A percentile compares a stretch with the other conserved stretches of the same genome.
Evolutionary conservation across 1,140 invertebrate genomes (phyloP).

Genomic region (Trachelipus rathkii): DNA sequence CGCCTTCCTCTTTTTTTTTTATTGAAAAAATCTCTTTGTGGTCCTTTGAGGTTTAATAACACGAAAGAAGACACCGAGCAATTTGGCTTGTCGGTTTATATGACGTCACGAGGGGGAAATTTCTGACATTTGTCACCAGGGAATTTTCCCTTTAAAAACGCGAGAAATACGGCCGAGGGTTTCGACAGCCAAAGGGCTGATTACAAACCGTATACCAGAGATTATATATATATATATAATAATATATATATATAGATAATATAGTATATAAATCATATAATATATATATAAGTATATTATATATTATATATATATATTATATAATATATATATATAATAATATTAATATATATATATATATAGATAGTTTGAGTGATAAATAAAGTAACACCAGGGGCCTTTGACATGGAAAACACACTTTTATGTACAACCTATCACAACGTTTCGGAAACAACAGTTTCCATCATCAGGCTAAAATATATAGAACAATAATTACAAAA

Average conservation of each 20-base stretch:
- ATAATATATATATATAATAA: neutral
- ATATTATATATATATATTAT: neutral
- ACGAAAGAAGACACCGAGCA: neutral
- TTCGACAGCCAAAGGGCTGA: neutral
- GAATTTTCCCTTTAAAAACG: neutral
- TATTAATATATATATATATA: no score
- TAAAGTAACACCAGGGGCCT: no score
- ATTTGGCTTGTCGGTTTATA: slow-evolving; percentile 3
- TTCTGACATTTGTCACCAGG: neutral
- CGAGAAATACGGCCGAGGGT: neutral
- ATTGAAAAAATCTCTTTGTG: neutral
- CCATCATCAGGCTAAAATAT: no score
- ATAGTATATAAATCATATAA: neutral
- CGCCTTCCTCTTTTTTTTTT: neutral
- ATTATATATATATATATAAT: neutral
- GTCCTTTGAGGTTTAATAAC: neutral
- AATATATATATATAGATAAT: neutral
- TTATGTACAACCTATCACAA: no score
- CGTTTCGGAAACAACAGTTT: no score
- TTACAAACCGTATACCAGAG: neutral
- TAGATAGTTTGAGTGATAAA: no score
- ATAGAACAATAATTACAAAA: no score
- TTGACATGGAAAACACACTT: no score
- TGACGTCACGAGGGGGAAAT: neutral
- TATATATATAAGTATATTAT: neutral